Conservation (phyloP, 2,113 vertebrate genomes). For the Tamias sibiricus region DNA sequence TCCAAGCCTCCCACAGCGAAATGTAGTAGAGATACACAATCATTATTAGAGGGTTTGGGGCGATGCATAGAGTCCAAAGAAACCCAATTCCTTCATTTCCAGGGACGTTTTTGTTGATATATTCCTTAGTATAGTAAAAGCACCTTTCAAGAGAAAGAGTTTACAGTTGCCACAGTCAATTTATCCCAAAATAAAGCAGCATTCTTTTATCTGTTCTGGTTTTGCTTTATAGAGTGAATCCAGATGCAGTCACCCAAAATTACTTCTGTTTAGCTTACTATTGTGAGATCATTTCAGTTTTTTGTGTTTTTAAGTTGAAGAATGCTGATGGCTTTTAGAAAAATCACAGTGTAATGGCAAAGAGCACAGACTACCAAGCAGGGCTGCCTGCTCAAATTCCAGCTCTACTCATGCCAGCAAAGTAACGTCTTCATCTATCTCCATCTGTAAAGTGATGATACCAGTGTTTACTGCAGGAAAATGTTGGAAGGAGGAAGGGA, state of each 20-base stretch:
- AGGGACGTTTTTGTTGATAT: not conserved
- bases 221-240: not conserved
- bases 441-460: not conserved
- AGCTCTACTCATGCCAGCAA: not conserved
- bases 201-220: not conserved
- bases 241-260: not conserved
- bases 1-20: not conserved
- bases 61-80: not conserved
- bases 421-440: not conserved
- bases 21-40: not conserved
- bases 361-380: not conserved
- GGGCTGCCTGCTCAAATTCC: not conserved
- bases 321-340: not conserved
- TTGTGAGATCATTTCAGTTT: not conserved
- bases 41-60: not conserved
- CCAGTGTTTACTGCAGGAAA: not conserved
- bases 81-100: not conserved
- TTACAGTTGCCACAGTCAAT: not conserved
- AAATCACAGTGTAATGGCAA: not conserved
- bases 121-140: not conserved
- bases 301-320: not conserved
- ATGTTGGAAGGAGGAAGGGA: not conserved
- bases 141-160: not conserved
- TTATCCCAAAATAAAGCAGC: not conserved
- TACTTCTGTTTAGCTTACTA: not conserved